Base-by-base conservation (phyloP, 1,140 invertebrate genomes). In the Arion vulgaris region DNA sequence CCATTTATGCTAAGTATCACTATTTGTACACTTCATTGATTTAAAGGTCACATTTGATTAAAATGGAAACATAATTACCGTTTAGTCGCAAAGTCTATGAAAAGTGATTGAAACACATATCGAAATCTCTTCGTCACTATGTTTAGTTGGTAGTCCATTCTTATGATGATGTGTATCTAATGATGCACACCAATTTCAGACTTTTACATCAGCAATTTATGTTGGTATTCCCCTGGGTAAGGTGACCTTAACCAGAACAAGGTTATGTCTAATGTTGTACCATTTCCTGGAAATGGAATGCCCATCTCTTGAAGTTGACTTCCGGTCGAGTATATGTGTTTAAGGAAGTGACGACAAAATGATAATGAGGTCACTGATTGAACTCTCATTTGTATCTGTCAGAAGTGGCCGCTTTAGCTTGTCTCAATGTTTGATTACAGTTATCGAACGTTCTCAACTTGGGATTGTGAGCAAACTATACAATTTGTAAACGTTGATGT, bases 371-470 rank as follows among this genome's bases (percentile, higher is more conserved):
- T 41, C 71, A 39, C 17, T 49, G 32, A 76, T 76, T 49, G 74
- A 76, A 76, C 49, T 51, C 74, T 28, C 74, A 51, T 76, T 76
- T 76, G 74, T 76, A 51, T 76, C 74, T 76, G 74, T 76, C 74
- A 49, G 5, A 53, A 53, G 13, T 32, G 49, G 32, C 34, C 4
- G 45, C 23, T 51, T 4, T 11, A 26, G 26, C 5, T 49, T 76
- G 74, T 76, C 74, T 36, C 41, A 34, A 26, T 76, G 74, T 76
- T 76, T 76, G 49, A 45, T 0, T 19, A 76, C 49, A 53, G 74
- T 76, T 76, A 76, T 36, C 41, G 74, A 36, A 28, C 74, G 19
- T 51, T 15, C 7, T 49, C 34, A 49, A 36, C 32, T 15, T 53
- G 74, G 74, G 53, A 76, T 76, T 36, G 28, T 7, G 38, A 15